phyloP scores from a whole-genome alignment of 2,888 invertebrate species.

The Chymomyza procnemis region DNA sequence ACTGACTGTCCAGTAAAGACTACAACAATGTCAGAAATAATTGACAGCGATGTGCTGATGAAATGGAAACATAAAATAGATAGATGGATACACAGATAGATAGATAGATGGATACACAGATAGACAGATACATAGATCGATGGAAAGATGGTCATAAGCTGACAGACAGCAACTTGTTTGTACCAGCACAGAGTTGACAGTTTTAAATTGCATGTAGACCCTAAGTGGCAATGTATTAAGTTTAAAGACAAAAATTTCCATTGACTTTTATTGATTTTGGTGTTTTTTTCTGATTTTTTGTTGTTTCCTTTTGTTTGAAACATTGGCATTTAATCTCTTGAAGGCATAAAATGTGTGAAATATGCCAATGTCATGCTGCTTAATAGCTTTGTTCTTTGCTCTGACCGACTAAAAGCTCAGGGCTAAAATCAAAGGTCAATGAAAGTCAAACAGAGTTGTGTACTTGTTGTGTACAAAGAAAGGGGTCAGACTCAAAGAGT shows the following conservation, averaged over 20 bases:
- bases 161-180: background rate
- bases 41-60: slow-evolving; percentile 61
- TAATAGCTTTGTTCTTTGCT: background rate
- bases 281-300: background rate
- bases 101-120: slow-evolving; percentile 27
- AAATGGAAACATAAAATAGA: slow-evolving; percentile 49
- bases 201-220: background rate
- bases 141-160: background rate
- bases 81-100: slow-evolving; percentile 23
- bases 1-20: slow-evolving; percentile 37
- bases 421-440: background rate
- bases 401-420: background rate
- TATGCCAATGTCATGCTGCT: background rate
- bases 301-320: background rate
- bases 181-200: background rate
- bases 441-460: background rate
- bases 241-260: background rate
- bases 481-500: background rate
- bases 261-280: background rate
- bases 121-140: background rate
- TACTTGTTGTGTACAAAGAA: background rate
- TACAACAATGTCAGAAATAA: slow-evolving; percentile 57
- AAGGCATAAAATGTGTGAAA: background rate
- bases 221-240: background rate
- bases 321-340: background rate